Conservation (phyloP, 2,113 vertebrate species). For the Hippocampus abdominalis region DNA sequence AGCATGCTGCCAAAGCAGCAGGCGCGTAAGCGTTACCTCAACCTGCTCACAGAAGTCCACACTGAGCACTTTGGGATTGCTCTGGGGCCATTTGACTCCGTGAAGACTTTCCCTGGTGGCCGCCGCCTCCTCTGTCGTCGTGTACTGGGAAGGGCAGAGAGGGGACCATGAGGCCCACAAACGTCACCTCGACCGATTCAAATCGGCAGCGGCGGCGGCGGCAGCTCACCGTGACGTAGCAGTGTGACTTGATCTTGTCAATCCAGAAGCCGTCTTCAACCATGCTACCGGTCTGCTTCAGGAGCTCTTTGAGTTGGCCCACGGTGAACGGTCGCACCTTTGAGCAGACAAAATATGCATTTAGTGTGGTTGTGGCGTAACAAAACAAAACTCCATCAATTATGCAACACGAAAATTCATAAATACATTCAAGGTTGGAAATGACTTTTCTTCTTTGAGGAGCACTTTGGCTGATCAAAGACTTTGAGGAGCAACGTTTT, state of each 20-base stretch:
- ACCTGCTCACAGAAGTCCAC: constrained; percentile 86
- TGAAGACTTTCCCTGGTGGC: constrained; percentile 82
- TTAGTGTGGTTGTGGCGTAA: neutral
- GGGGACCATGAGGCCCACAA: neutral
- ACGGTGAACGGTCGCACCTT: constrained; percentile 89
- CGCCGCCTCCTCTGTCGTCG: constrained; percentile 80
- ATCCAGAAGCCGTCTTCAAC: constrained; percentile 90
- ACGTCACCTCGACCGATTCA: too few relatives aligned
- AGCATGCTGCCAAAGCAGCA: too few relatives aligned
- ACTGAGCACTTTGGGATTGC: constrained; percentile 86
- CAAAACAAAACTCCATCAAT: neutral
- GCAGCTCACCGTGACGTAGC: constrained; percentile 81
- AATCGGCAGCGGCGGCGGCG: neutral
- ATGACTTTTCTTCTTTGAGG: too few relatives aligned
- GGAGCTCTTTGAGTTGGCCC: constrained; percentile 85
- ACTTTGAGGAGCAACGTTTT: too few relatives aligned
- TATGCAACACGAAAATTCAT: too few relatives aligned
- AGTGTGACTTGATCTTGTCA: constrained; percentile 92
- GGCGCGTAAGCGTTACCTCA: constrained; percentile 69
- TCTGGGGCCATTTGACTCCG: constrained; percentile 86
- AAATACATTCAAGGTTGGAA: too few relatives aligned
- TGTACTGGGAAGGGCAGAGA: constrained; percentile 66
- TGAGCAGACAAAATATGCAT: neutral
- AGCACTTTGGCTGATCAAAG: too few relatives aligned
- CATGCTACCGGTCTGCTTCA: constrained; percentile 80